Evolutionary conservation across 1,140 invertebrate species (phyloP), one percentile per base, ranked within the genome.

Genomic region (Stenopsyche tienmushanensis): DNA sequence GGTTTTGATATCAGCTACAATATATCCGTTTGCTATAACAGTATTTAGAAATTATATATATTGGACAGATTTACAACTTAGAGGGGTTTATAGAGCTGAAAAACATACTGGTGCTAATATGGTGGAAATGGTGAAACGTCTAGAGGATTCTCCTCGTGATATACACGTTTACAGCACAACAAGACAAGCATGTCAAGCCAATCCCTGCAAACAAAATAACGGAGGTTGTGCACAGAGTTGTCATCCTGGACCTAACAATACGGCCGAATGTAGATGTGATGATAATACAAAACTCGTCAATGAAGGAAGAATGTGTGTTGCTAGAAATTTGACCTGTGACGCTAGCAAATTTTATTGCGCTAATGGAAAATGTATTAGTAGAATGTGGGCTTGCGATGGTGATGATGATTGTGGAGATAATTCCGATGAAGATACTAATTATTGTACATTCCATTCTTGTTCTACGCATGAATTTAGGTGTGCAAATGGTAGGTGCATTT

Each of bases 21-120:
- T 97, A 64, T 97, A 98, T 84, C 96, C 96, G 5, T 98, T 97
- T 76, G 94, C 94, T 0, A 93, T 99, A 10, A 96, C 94, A 0
- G 90, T 98, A 0, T 92, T 89, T 77, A 84, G 90, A 20, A 87
- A 94, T 72, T 95, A 94, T 74, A 96, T 99, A 50, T 99, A 98
- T 76, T 97, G 97, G 94, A 98, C 96, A 0, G 97, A 99, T 78
- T 83, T 98, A 29, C 95, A 96, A 74, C 76, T 97, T 0, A 82
- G 94, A 21, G 96, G 96, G 1, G 94, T 99, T 0, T 99, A 97
- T 73, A 80, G 96, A 57, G 96, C 96, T 0, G 94, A 98, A 72
- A 99, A 99, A 77, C 92, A 97, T 71, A 98, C 96, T 0, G 97
- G 97, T 3, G 91, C 91, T 1, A 91, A 96, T 71, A 94, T 96